phyloP scores from a whole-genome alignment of 2,797 vertebrate genomes.

The Dendrocincla fuliginosa region DNA sequence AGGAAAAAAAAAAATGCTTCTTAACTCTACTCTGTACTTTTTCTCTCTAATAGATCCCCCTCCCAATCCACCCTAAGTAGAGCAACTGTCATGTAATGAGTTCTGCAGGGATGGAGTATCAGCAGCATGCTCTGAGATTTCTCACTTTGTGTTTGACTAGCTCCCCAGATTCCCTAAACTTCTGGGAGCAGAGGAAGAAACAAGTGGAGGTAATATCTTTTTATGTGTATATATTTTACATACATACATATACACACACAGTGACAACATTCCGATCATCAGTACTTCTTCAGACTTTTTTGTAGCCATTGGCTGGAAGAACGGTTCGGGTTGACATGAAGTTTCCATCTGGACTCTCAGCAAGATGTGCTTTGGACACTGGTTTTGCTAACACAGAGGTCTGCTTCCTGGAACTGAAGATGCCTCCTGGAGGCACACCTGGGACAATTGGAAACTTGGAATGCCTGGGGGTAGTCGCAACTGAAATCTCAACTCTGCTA shows the following conservation, averaged over 20 bases:
- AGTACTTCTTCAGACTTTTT: background rate
- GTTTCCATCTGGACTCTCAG: constrained; percentile 33
- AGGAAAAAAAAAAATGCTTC: constrained; percentile 46
- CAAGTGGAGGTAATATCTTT: background rate
- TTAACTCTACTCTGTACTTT: constrained; percentile 66
- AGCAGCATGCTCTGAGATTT: background rate
- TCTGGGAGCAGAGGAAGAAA: background rate
- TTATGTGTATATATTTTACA: too few relatives aligned
- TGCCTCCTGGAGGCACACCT: constrained; percentile 50
- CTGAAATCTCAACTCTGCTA: constrained; percentile 6
- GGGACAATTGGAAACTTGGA: constrained; percentile 60
- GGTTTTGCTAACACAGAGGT: constrained; percentile 2
- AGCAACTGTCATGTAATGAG: constrained; percentile 39
- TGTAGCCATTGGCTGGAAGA: background rate
- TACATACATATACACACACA: background rate
- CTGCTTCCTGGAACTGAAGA: constrained; percentile 57
- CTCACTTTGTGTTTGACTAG: background rate
- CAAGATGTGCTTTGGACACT: constrained; percentile 20
- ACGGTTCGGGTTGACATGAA: background rate
- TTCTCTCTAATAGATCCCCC: constrained; percentile 38
- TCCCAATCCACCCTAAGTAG: constrained; percentile 2
- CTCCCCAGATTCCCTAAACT: background rate
- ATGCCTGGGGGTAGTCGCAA: background rate
- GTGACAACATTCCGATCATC: background rate
- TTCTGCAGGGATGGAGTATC: constrained; percentile 26